Evolutionary conservation across 2,113 vertebrate species (phyloP), one percentile per base, ranked within the genome.

Genomic region (Calypte anna): DNA sequence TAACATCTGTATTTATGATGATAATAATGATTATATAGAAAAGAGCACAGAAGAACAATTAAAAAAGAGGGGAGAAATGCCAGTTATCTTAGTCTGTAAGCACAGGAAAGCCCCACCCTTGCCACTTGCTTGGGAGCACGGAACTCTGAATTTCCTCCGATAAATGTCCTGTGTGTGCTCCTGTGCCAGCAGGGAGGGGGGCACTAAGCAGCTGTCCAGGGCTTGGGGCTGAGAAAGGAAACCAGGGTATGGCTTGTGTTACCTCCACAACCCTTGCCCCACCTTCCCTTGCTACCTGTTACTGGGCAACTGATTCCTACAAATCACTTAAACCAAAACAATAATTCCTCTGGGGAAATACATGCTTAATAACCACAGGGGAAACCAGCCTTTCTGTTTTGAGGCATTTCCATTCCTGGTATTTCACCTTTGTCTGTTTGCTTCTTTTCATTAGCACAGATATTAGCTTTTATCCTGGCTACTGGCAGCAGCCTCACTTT

Each of bases 91-190:
- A 66, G 55, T 62, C 91, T 10, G 3, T 36, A 92, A 86, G 92
- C 82, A 93, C 94, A 97, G 90, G 93, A 94, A 97, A 73, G 68
- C 77, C 66, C 75, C 90, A 95, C 95, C 91, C 91, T 90, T 95
- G 75, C 80, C 95, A 94, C 86, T 94, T 82, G 91, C 91, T 58
- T 13, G 8, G 43, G 69, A 93, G 95, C 79, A 86, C 43, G 17
- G 82, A 91, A 79, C 82, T 94, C 87, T 0, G 43, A 33, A 27
- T 93, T 96, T 96, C 89, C 93, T 83, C 62, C 0, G 8, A 78
- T 76, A 82, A 58, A 50, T 3, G 55, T 72, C 13, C 72, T 54
- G 38, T 27, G 55, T 51, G 73, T 46, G 36, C 80, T 93, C 12
- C 30, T 69, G 62, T 76, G 90, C 90, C 1, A 18, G 23, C 53